Conservation (phyloP, 2,888 invertebrate species). For the Philhelius pedissequus region DNA sequence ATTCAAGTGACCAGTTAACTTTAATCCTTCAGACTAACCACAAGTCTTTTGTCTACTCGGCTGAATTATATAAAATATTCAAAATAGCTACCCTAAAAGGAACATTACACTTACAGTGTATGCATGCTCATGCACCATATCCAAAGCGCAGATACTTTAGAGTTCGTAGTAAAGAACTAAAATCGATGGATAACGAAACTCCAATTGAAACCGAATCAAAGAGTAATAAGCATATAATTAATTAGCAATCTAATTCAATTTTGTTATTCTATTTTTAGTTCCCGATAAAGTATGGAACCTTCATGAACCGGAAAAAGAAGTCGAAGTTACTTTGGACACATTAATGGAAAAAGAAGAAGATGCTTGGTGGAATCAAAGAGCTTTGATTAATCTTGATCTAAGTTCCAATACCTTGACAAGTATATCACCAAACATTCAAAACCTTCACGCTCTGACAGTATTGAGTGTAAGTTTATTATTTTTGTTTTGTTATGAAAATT, state of each 20-base stretch:
- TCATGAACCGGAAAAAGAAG: conserved; percentile 84
- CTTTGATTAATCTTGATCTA: conserved; percentile 87
- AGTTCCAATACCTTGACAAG: conserved; percentile 85
- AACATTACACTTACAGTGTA: conserved; percentile 75
- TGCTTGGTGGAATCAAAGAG: conserved; percentile 92
- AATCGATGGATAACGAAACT: conserved; percentile 35
- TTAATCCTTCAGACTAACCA: conserved; percentile 41
- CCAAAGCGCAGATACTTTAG: conserved; percentile 74
- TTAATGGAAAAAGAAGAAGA: conserved; percentile 80
- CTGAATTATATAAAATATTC: conserved; percentile 67
- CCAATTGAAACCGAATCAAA: conserved; percentile 70
- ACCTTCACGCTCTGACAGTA: conserved; percentile 84
- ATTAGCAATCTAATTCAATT: background rate
- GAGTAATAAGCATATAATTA: background rate
- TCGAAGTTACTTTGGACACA: conserved; percentile 80
- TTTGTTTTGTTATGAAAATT: background rate
- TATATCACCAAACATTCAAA: conserved; percentile 84
- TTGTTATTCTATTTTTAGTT: conserved; percentile 79
- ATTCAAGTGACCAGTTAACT: conserved; percentile 45
- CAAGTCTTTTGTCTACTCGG: background rate
- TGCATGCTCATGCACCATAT: conserved; percentile 77
- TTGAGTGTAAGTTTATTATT: conserved; percentile 82
- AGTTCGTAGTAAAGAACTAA: conserved; percentile 68
- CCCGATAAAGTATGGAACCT: conserved; percentile 87
- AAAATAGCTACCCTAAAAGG: conserved; percentile 76